A percentile compares a stretch with the other conserved stretches of the same genome.
phyloP scores from a whole-genome alignment of 2,113 vertebrate genomes.

The Chrysemys picta region DNA sequence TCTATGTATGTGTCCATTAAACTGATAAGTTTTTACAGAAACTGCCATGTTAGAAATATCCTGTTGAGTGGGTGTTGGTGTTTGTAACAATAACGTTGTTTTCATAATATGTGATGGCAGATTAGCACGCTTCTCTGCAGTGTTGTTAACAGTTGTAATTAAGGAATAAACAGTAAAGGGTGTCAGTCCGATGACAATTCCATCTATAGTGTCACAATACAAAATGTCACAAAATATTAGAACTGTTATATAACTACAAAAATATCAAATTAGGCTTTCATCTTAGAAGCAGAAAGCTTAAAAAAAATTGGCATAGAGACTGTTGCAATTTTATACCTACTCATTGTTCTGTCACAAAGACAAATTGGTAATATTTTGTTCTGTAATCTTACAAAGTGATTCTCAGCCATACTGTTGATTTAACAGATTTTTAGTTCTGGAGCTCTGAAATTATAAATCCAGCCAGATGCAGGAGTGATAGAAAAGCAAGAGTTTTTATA shows the following conservation, averaged over 20 bases:
- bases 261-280: slow-evolving; percentile 80
- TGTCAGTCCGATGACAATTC: slow-evolving; percentile 88
- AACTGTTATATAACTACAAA: slow-evolving; percentile 83
- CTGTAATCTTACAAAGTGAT: slow-evolving; percentile 74
- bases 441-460: slow-evolving; percentile 70
- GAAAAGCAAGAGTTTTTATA: not conserved
- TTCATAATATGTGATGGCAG: slow-evolving; percentile 86
- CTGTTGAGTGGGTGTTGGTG: slow-evolving; percentile 84
- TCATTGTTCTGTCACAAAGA: slow-evolving; percentile 82
- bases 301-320: slow-evolving; percentile 74
- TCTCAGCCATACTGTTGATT: slow-evolving; percentile 75
- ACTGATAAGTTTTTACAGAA: slow-evolving; percentile 74
- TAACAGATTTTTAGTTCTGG: slow-evolving; percentile 56
- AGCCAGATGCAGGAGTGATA: slow-evolving; percentile 62
- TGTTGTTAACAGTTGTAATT: slow-evolving; percentile 87
- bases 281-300: slow-evolving; percentile 67
- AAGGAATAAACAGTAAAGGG: slow-evolving; percentile 85
- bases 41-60: slow-evolving; percentile 81
- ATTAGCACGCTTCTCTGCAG: slow-evolving; percentile 83
- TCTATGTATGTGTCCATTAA: slow-evolving; percentile 66
- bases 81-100: slow-evolving; percentile 87
- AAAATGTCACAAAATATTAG: slow-evolving; percentile 88
- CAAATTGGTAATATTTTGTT: slow-evolving; percentile 80
- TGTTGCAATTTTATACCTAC: slow-evolving; percentile 80
- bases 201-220: slow-evolving; percentile 87